phyloP scores from a whole-genome alignment of 2,888 invertebrate species.

The Vannuccia rotundouncinata region DNA sequence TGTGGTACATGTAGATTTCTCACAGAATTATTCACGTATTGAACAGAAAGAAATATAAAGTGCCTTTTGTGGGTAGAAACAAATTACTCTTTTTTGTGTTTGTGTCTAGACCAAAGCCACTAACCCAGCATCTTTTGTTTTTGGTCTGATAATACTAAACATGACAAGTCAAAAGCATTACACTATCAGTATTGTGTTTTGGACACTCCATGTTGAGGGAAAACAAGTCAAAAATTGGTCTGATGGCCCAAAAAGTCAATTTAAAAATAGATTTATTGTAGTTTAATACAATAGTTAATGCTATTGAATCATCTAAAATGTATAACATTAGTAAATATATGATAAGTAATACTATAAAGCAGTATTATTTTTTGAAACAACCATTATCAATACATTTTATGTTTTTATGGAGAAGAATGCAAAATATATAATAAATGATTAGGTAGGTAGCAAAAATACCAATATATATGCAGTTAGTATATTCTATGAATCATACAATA shows the following conservation, averaged over 20 bases:
- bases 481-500: too few relatives aligned
- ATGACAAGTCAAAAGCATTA: conserved; percentile 4
- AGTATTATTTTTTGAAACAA: too few relatives aligned
- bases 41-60: neutral
- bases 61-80: neutral
- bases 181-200: neutral
- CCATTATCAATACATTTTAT: too few relatives aligned
- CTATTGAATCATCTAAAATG: neutral
- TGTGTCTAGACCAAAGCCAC: neutral
- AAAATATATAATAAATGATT: too few relatives aligned
- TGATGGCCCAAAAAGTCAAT: neutral
- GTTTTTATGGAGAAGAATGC: too few relatives aligned
- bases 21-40: neutral
- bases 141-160: neutral
- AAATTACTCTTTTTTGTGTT: neutral
- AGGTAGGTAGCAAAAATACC: too few relatives aligned
- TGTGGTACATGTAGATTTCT: neutral
- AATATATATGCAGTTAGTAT: too few relatives aligned
- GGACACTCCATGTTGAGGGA: neutral
- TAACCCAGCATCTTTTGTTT: conserved; percentile 3
- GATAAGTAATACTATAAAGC: too few relatives aligned
- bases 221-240: conserved; percentile 1
- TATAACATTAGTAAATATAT: too few relatives aligned
- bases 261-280: conserved; percentile 2
- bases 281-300: neutral